Evolutionary conservation across 2,888 invertebrate species (phyloP).

Genomic region (Lepas anatifera): DNA sequence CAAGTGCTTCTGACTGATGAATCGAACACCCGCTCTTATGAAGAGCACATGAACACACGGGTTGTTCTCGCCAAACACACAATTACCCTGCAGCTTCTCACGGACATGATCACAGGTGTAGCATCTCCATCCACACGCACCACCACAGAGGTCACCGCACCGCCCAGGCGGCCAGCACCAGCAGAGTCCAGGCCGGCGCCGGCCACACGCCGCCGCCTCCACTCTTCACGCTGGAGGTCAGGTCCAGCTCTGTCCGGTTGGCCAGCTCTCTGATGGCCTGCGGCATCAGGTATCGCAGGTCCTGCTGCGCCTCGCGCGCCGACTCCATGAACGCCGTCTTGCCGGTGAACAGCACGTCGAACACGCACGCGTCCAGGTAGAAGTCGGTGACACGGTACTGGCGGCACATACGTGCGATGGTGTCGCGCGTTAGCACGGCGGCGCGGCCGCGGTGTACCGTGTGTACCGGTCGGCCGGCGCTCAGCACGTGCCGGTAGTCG

Average conservation of each 20-base stretch:
- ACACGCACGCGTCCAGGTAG: conserved; percentile 46
- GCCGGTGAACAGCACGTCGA: conserved; percentile 43
- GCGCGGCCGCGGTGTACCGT: background rate
- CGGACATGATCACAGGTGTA: too few relatives aligned
- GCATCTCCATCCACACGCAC: too few relatives aligned
- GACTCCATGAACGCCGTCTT: conserved; percentile 37
- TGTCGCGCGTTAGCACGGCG: conserved; percentile 27
- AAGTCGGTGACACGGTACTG: conserved; percentile 37
- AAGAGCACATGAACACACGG: too few relatives aligned
- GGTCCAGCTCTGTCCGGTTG: background rate
- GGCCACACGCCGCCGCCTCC: background rate
- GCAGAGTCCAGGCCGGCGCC: background rate
- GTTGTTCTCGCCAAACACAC: too few relatives aligned
- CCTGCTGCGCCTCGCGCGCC: conserved; percentile 36
- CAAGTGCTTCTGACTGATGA: too few relatives aligned
- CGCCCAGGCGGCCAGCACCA: background rate
- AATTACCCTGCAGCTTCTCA: too few relatives aligned
- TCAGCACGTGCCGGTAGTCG: conserved; percentile 29
- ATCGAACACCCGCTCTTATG: background rate
- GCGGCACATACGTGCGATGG: conserved; percentile 34
- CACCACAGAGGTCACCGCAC: background rate
- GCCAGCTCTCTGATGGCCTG: background rate
- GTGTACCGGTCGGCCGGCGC: background rate
- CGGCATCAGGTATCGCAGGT: conserved; percentile 26
- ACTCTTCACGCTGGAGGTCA: background rate